A percentile compares a stretch with the other conserved stretches of the same genome.
phyloP scores from a whole-genome alignment of 2,113 vertebrate genomes.

The Suncus etruscus region DNA sequence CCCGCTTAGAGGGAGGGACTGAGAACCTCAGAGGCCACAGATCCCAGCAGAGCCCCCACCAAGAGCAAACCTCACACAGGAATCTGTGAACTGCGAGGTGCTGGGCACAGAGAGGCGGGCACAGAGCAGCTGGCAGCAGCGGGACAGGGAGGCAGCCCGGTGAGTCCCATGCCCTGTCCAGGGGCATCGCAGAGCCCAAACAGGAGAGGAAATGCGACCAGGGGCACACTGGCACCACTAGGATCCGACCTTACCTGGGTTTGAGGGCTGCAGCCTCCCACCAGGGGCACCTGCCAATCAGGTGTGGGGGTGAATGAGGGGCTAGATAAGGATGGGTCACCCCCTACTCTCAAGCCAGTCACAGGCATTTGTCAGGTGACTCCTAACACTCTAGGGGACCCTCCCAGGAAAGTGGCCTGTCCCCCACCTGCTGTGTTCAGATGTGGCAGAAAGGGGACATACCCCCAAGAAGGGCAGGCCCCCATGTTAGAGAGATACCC shows the following conservation, averaged over 20 bases:
- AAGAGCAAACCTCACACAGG: constrained; percentile 57
- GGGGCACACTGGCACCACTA: not conserved
- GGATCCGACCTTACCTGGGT: not conserved
- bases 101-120: too few species aligned
- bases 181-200: too few species aligned
- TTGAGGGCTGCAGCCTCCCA: not conserved
- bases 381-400: not conserved
- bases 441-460: not conserved
- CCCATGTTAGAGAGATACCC: too few species aligned
- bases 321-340: not conserved
- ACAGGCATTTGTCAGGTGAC: not conserved
- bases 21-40: constrained; percentile 2
- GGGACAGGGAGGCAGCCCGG: not conserved
- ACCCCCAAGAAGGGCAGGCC: too few species aligned
- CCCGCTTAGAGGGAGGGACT: not conserved
- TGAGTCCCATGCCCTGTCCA: constrained; percentile 50
- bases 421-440: not conserved
- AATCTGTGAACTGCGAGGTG: constrained; percentile 66
- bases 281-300: not conserved
- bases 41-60: not conserved
- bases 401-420: not conserved
- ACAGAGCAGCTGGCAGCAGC: not conserved
- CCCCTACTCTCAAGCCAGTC: not conserved
- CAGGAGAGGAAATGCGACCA: not conserved
- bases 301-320: not conserved